These are phyloP conservation scores for Yoshiicerus persimilis DNA, from an alignment of 1,140 invertebrate genomes.

Conservation along the genomic window DNA sequence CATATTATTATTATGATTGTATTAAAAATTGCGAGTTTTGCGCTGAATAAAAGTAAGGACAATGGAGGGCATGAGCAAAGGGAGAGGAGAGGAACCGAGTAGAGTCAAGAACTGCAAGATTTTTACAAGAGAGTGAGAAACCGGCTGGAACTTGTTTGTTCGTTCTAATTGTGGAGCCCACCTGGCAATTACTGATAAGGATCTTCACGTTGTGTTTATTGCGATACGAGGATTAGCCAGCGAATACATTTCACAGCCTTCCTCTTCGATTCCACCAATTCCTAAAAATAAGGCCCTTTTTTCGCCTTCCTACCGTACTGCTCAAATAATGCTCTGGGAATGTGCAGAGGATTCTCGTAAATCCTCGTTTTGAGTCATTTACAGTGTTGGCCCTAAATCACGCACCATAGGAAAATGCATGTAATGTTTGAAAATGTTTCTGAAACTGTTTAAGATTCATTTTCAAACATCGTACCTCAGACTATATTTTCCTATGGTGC, in stretches of 20 bases:
- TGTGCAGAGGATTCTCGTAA: neutral
- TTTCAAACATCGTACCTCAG: too few relatives aligned
- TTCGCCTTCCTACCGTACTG: too few relatives aligned
- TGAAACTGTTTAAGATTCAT: too few relatives aligned
- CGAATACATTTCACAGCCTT: neutral
- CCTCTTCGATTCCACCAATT: neutral
- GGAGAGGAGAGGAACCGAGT: neutral
- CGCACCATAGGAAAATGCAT: too few relatives aligned
- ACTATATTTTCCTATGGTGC: too few relatives aligned
- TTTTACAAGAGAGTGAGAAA: constrained; percentile 1
- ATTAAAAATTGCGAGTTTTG: neutral
- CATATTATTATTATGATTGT: neutral
- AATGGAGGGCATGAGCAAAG: neutral
- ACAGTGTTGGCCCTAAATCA: too few relatives aligned
- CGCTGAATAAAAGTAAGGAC: neutral
- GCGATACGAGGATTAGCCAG: neutral
- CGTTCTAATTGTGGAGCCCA: constrained; percentile 1
- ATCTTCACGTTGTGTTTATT: neutral
- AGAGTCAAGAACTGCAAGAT: neutral
- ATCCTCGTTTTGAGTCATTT: neutral
- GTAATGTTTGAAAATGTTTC: too few relatives aligned
- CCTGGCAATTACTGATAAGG: neutral
- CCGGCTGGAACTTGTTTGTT: neutral
- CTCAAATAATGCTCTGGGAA: neutral
- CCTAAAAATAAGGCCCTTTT: neutral